phyloP scores from a whole-genome alignment of 53 echinoderm and acorn worm genomes.

The Luidia sarsii region DNA sequence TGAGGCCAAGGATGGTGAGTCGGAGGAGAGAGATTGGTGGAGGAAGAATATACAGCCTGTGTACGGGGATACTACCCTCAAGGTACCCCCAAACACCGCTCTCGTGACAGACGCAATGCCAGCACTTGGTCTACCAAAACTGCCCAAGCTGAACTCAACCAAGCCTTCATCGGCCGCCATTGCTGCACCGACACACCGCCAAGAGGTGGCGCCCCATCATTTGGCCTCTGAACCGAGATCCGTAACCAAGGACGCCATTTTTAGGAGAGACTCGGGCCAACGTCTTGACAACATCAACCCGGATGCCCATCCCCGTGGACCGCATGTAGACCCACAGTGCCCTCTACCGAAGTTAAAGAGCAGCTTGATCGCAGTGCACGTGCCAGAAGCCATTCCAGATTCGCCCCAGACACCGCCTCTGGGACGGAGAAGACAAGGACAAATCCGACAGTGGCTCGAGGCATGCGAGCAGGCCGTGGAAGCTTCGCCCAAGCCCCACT shows the following conservation, averaged over 20 bases:
- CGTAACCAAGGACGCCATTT: too few species aligned
- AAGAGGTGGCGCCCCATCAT: too few species aligned
- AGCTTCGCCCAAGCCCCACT: not conserved
- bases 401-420: not conserved
- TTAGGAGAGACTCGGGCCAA: too few species aligned
- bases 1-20: not conserved
- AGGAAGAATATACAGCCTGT: conserved; percentile 9
- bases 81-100: conserved; percentile 35
- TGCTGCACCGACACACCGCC: too few species aligned
- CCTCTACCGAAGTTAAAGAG: not conserved
- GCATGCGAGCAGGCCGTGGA: conserved; percentile 34
- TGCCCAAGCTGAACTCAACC: too few species aligned
- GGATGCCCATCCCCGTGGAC: too few species aligned
- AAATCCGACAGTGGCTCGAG: conserved; percentile 17
- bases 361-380: conserved; percentile 48
- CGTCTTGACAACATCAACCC: too few species aligned
- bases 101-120: not conserved
- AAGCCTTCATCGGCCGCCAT: too few species aligned
- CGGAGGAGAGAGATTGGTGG: conserved; percentile 39
- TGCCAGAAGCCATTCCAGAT: conserved; percentile 5
- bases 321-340: not conserved
- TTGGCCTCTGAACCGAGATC: too few species aligned
- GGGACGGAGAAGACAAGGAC: not conserved
- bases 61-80: not conserved
- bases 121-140: too few species aligned